Base-by-base conservation (phyloP, 2,888 invertebrate genomes). In the Oscheius sp. region DNA sequence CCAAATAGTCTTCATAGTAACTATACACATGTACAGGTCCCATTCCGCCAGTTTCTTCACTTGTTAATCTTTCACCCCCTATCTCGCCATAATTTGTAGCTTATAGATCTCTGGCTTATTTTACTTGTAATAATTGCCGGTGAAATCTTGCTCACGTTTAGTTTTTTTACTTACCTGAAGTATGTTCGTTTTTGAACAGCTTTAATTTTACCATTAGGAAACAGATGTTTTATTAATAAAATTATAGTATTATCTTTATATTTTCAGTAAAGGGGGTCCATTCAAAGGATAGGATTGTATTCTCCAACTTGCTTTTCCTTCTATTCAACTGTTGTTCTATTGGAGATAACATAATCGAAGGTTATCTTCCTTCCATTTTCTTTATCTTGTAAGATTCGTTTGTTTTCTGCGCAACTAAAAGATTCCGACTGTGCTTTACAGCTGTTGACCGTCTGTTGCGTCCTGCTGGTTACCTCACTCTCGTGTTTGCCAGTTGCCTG, bases 91-190 rank as follows among this genome's bases (percentile, higher is more conserved):
- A 52, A 25, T 52, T 52, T 29, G 7, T 18, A 66, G 21, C 9
- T 35, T 49, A 52, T 52, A 25, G 45, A 49, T 64, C 64, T 64
- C 64, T 49, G 52, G 52, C 35, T 21, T n/a, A 27, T 27, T 27
- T 52, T 49, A 66, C 66, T 63, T 63, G 63, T 63, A 63, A 41
- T 43, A 63, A 63, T 25, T 52, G 49, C 66, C 66, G 66, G 66
- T 66, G 66, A 59, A 16, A 59, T 59, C 12, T 59, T 2, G 35
- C 59, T 59, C 29, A 59, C n/a, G 9, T 16, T n/a, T 21, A n/a
- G n/a, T n/a, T 55, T 29, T 55, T 55, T 13, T 55, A 55, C 55
- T 55, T 21, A 55, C 35, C 35, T 35, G 35, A 35, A 35, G 35
- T 35, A 35, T 35, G 35, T 35, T 35, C 35, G 35, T 35, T 59